Evolutionary conservation across 2,888 invertebrate species (phyloP).

Genomic region (Hemaris fuciformis): DNA sequence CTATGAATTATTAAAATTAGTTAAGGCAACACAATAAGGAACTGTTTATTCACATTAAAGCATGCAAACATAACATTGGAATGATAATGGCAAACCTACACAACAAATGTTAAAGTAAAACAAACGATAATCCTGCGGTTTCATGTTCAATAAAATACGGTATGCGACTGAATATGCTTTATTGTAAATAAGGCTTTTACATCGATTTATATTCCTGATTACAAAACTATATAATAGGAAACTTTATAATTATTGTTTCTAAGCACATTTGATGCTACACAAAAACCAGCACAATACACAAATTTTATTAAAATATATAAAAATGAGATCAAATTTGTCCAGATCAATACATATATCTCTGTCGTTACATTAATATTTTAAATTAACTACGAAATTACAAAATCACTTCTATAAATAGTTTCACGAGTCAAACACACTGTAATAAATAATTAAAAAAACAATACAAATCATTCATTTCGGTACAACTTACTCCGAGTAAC

Average conservation of each 20-base stretch:
- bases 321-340: conserved; percentile 9
- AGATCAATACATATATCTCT: conserved; percentile 1
- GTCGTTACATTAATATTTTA: conserved; percentile 11
- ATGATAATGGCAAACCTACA: conserved; percentile 79
- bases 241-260: conserved; percentile 33
- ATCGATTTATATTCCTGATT: conserved; percentile 63
- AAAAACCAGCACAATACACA: conserved; percentile 31
- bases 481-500: not conserved
- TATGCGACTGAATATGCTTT: conserved; percentile 74
- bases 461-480: not conserved
- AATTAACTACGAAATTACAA: conserved; percentile 22
- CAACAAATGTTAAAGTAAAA: conserved; percentile 69
- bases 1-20: not conserved
- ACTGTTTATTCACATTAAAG: conserved; percentile 17
- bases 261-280: conserved; percentile 33
- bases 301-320: conserved; percentile 4
- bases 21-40: not conserved
- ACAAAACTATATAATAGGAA: conserved; percentile 62
- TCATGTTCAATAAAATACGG: conserved; percentile 70
- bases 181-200: conserved; percentile 77
- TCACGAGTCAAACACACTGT: conserved; percentile 25
- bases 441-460: conserved; percentile 21
- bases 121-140: conserved; percentile 46
- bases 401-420: conserved; percentile 34
- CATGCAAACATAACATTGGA: conserved; percentile 49